Conservation (phyloP, 2,113 vertebrate genomes). For the Pelvicachromis taeniatus region DNA sequence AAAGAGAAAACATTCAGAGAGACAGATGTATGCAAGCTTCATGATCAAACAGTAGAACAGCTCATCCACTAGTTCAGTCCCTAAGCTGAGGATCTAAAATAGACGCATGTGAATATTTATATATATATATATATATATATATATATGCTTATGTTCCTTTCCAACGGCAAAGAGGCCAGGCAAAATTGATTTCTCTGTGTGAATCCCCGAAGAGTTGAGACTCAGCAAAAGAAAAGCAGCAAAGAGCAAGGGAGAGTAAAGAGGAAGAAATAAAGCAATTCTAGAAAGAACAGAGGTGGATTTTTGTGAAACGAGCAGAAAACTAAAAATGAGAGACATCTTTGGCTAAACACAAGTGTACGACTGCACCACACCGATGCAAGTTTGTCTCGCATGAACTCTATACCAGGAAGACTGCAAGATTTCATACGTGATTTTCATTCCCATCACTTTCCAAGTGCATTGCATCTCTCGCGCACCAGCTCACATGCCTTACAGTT, state of each 20-base stretch:
- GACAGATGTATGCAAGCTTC: slow-evolving; percentile 46
- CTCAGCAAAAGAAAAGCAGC: slow-evolving; percentile 46
- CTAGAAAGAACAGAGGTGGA: neutral
- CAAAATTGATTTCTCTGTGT: slow-evolving; percentile 65
- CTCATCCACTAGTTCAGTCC: slow-evolving; percentile 59
- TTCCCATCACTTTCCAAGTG: neutral
- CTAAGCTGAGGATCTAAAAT: slow-evolving; percentile 66
- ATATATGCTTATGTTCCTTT: slow-evolving; percentile 52
- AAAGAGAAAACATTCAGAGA: slow-evolving; percentile 39
- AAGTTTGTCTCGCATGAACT: neutral
- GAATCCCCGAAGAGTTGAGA: slow-evolving; percentile 54
- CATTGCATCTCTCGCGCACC: neutral
- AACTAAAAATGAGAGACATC: neutral
- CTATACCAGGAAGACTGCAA: neutral
- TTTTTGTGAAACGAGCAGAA: slow-evolving; percentile 3
- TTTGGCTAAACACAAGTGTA: neutral
- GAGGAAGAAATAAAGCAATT: neutral
- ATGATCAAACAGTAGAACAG: slow-evolving; percentile 59
- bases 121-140: slow-evolving; percentile 64
- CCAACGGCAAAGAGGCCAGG: slow-evolving; percentile 62
- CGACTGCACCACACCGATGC: slow-evolving; percentile 1
- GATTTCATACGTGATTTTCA: slow-evolving; percentile 15
- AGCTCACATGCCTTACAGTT: slow-evolving; percentile 13
- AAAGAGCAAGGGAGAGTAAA: slow-evolving; percentile 7
- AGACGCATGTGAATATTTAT: slow-evolving; percentile 69